phyloP scores from a whole-genome alignment of 2,113 vertebrate species.

The Mugil cephalus region DNA sequence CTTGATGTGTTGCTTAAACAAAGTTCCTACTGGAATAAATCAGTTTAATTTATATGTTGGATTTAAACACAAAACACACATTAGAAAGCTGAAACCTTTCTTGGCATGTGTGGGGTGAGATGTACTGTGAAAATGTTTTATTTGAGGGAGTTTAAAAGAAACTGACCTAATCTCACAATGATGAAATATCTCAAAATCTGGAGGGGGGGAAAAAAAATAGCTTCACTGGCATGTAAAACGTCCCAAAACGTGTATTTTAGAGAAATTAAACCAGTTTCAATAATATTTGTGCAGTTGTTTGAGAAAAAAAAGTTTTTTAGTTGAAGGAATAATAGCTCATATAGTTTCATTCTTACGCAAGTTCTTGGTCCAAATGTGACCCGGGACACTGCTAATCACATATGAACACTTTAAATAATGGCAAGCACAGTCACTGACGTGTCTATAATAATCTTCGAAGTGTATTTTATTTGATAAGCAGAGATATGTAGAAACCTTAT shows the following conservation, averaged over 20 bases:
- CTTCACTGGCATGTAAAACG: constrained; percentile 19
- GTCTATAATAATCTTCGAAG: constrained; percentile 15
- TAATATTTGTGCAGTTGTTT: constrained; percentile 35
- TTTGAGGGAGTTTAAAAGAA: constrained; percentile 19
- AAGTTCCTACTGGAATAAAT: constrained; percentile 37
- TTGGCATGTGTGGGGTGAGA: background rate
- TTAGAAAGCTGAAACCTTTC: constrained; percentile 24
- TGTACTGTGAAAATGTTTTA: constrained; percentile 42
- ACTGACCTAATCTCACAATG: background rate
- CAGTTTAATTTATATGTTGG: constrained; percentile 33
- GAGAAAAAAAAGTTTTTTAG: constrained; percentile 7
- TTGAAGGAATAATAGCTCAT: constrained; percentile 22
- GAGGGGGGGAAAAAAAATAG: background rate
- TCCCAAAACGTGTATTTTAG: constrained; percentile 25
- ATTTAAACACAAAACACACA: constrained; percentile 22
- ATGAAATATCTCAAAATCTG: constrained; percentile 11
- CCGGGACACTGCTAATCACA: constrained; percentile 18
- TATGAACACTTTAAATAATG: constrained; percentile 2
- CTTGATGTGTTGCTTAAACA: constrained; percentile 29
- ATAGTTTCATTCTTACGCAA: constrained; percentile 14
- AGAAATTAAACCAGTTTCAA: background rate
- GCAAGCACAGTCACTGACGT: constrained; percentile 37
- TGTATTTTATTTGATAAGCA: constrained; percentile 36
- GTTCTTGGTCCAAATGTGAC: constrained; percentile 8
- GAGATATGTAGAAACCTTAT: constrained; percentile 48